These are phyloP conservation scores for Polietes domitor DNA, from an alignment of 2,888 invertebrate genomes.

Conservation along the genomic window DNA sequence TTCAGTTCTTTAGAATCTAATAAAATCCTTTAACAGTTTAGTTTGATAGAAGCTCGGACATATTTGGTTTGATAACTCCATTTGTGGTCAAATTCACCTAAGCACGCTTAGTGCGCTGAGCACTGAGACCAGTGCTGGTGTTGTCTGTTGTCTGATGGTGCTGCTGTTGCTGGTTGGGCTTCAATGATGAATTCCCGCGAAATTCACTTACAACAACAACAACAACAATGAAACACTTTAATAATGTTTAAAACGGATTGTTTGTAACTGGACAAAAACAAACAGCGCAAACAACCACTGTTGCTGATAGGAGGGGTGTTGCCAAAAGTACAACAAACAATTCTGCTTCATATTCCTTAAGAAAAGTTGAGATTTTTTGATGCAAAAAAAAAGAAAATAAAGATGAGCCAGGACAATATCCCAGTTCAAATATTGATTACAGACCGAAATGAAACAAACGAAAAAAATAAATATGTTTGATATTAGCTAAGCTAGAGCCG, in stretches of 20 bases:
- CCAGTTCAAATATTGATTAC: no score
- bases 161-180: conserved; percentile 39
- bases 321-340: no score
- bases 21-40: conserved; percentile 62
- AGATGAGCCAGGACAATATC: no score
- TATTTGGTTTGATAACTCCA: conserved; percentile 80
- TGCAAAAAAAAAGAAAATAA: no score
- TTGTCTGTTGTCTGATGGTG: conserved; percentile 60
- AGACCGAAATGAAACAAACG: no score
- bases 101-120: conserved; percentile 71
- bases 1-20: conserved; percentile 61
- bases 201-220: conserved; percentile 71
- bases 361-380: no score
- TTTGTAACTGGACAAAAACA: conserved; percentile 28
- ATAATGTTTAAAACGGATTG: conserved; percentile 52
- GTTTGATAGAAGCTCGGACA: conserved; percentile 74
- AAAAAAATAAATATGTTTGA: no score
- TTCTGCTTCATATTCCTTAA: no score
- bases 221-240: conserved; percentile 49
- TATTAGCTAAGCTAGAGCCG: no score
- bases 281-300: conserved; percentile 18
- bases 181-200: conserved; percentile 76
- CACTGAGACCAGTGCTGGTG: not conserved
- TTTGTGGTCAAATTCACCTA: conserved; percentile 79
- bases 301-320: not conserved